Evolutionary conservation across 2,113 vertebrate species (phyloP), one percentile per base, ranked within the genome.

Genomic region (Todiramphus chloris): DNA sequence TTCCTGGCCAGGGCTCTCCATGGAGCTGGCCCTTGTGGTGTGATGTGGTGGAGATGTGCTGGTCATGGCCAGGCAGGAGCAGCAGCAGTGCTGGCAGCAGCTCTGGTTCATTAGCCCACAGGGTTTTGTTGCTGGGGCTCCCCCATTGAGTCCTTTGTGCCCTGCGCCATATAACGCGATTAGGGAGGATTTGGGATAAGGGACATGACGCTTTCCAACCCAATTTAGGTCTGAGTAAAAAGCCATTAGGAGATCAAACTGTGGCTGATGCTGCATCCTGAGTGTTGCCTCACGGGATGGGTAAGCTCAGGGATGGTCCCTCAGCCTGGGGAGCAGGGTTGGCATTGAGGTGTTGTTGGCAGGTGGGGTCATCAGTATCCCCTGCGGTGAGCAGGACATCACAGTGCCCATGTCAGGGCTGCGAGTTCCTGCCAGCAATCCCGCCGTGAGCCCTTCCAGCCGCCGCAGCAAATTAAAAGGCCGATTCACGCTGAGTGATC

Each of bases 391-490:
- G 28, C 5, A 19, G 96, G 93, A 92, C 89, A 56, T 90, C 51
- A 30, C 24, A 69, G 59, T 94, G 95, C 81, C 87, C 60, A 15
- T 41, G 16, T 93, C 3, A n/a, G 85, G 95, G 96, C 79, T 68
- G 97, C 50, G 70, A 96, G 96, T 93, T 98, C 94, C 91, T 97
- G 98, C 95, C 94, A 97, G 93, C 77, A 74, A 87, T 83, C 91
- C 93, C 31, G 86, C 92, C 30, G 67, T 60, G 80, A 97, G 97
- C 96, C 97, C 95, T 97, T 96, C 95, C 96, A 97, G 97, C 96
- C 85, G 95, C 97, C 73, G 97, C 98, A 97, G 98, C 96, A 98
- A 98, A 98, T 98, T 98, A 98, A 98, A 98, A 98, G 97, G 97
- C 97, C 97, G 96, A 98, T 98, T 98, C 94, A 93, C 83, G 97